phyloP scores from a whole-genome alignment of 2,888 invertebrate species.

The Leuctra nigra region DNA sequence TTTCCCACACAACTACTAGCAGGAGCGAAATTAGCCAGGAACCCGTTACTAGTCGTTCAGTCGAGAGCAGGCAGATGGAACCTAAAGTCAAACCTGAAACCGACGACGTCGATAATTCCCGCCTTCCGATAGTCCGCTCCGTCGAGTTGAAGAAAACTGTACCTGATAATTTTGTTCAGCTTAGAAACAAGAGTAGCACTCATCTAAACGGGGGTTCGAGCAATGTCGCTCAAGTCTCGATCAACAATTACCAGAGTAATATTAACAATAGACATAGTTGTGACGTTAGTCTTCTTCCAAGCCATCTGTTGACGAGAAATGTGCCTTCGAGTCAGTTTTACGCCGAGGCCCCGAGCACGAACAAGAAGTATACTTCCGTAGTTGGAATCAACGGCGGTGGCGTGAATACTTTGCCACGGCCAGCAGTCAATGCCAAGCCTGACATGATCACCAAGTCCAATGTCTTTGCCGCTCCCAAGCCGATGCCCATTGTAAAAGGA shows the following conservation, averaged over 20 bases:
- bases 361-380: constrained; percentile 25
- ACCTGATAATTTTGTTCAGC: constrained; percentile 28
- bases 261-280: constrained; percentile 8
- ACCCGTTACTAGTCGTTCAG: neutral
- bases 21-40: neutral
- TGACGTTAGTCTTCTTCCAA: neutral
- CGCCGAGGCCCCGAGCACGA: neutral
- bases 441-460: neutral
- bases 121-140: constrained; percentile 44
- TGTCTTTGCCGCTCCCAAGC: constrained; percentile 13
- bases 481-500: constrained; percentile 26
- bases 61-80: neutral
- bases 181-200: constrained; percentile 34
- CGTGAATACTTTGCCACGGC: neutral
- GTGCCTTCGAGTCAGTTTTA: neutral
- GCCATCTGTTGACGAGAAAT: neutral
- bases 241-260: neutral
- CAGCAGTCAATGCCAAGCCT: no score
- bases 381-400: constrained; percentile 23
- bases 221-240: neutral
- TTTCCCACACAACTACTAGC: constrained; percentile 20
- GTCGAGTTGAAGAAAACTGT: constrained; percentile 45
- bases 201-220: constrained; percentile 25
- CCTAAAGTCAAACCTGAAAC: neutral
- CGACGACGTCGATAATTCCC: neutral